phyloP scores from a whole-genome alignment of 2,113 vertebrate genomes.

The Larimichthys polyactis region DNA sequence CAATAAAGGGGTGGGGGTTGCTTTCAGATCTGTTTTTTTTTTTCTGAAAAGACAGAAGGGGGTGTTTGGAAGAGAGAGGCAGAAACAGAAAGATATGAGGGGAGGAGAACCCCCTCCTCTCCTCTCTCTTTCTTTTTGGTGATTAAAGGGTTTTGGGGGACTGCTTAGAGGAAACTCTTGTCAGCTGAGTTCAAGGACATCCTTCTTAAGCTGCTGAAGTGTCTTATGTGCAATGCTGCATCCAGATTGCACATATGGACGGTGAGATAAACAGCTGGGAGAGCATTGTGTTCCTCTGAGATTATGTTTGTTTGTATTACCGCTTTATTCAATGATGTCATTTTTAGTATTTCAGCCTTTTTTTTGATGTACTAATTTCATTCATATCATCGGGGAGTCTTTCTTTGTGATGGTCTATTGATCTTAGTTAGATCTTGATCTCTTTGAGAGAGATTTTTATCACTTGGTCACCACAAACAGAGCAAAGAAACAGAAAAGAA shows the following conservation, averaged over 20 bases:
- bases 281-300: conserved; percentile 40
- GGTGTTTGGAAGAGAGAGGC: conserved; percentile 47
- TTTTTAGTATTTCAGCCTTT: background rate
- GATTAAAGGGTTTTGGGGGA: conserved; percentile 67
- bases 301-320: conserved; percentile 41
- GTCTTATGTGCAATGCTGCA: conserved; percentile 55
- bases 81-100: conserved; percentile 18
- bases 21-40: conserved; percentile 58
- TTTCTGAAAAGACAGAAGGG: conserved; percentile 51
- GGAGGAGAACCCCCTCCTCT: background rate
- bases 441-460: conserved; percentile 20
- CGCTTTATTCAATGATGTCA: conserved; percentile 7
- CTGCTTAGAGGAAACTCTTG: conserved; percentile 65
- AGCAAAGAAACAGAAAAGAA: background rate
- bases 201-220: conserved; percentile 61
- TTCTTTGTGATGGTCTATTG: conserved; percentile 12
- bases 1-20: conserved; percentile 53
- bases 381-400: background rate
- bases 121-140: conserved; percentile 33
- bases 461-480: background rate
- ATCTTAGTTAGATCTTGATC: background rate
- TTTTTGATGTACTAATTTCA: background rate
- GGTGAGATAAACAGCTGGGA: conserved; percentile 64
- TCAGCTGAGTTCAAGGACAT: conserved; percentile 72
- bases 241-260: conserved; percentile 73